Conservation (phyloP, 2,113 vertebrate genomes). For the Raja brachyura region DNA sequence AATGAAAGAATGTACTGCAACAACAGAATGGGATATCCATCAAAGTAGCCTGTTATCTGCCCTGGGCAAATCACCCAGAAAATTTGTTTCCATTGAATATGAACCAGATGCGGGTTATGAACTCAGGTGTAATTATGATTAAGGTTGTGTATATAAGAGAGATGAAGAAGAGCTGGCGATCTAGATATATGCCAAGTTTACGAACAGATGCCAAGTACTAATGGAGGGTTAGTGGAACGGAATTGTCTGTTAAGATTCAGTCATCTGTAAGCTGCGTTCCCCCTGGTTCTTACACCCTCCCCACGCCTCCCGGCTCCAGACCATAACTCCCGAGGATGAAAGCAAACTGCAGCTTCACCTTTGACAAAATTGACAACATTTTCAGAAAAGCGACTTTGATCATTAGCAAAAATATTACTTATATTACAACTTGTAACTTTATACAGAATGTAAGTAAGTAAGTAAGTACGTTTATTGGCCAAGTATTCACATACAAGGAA, state of each 20-base stretch:
- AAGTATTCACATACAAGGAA: too few species aligned
- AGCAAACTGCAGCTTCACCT: neutral
- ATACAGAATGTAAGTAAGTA: too few species aligned
- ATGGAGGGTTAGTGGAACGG: neutral
- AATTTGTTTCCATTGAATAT: conserved; percentile 19
- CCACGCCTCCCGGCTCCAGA: neutral
- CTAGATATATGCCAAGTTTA: neutral
- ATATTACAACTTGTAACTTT: too few species aligned
- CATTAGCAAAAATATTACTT: neutral
- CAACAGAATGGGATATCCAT: neutral
- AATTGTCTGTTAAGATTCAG: neutral
- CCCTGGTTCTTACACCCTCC: neutral
- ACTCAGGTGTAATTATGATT: neutral
- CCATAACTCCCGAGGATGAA: neutral
- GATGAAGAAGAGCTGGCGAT: neutral
- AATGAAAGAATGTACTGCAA: neutral
- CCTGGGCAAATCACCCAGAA: conserved; percentile 7
- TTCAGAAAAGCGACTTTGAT: neutral
- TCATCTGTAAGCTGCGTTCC: neutral
- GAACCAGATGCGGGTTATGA: neutral
- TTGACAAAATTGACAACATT: neutral
- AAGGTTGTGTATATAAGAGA: neutral
- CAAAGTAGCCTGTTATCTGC: neutral
- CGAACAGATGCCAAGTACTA: conserved; percentile 11
- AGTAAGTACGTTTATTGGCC: too few species aligned